Base-by-base conservation (phyloP, 2,797 vertebrate genomes). In the Coilia nasus region DNA sequence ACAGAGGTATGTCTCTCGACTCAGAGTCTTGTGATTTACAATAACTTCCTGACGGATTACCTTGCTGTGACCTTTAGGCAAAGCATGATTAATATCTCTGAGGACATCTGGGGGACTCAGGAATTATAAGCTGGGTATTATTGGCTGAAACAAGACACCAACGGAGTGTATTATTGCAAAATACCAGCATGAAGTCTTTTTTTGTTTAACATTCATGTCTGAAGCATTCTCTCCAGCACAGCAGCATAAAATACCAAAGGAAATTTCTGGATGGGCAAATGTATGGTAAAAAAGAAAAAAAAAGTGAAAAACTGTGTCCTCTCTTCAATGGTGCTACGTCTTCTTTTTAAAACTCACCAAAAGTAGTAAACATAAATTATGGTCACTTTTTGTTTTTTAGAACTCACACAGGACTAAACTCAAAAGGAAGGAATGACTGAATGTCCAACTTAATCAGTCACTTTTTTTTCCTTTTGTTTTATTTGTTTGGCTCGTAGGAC, bases 71-170 rank as follows among this genome's bases (percentile, higher is more conserved):
- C 96, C 96, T 95, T 92, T 92, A 92, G 94, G 94, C 94, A 93
- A 93, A 95, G 94, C 93, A 95, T 96, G 96, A 97, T 98, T 97
- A 97, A 97, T 96, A 97, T 96, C 96, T 97, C 97, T 95, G 94
- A 95, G 97, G 95, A 96, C 97, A 97, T 97, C 96, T 98, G 97
- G 95, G 94, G 95, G 96, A 96, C 94, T 88, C 91, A 89, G 91
- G 96, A 97, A 95, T 97, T 96, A 96, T 96, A 93, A 96, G 94
- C 94, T 93, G 93, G 93, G 94, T 91, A 94, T 96, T 96, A 94
- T 93, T 90, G 91, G 91, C 91, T 95, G 96, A 97, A 98, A 97
- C 94, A 91, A 95, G 95, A 97, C 93, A 96, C 95, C 92, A 88
- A 92, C 86, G 88, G 88, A 92, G 89, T 90, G 90, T 93, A 91